Evolutionary conservation across 2,113 vertebrate species (phyloP), one percentile per base, ranked within the genome.

Genomic region (Amazona guildingii): DNA sequence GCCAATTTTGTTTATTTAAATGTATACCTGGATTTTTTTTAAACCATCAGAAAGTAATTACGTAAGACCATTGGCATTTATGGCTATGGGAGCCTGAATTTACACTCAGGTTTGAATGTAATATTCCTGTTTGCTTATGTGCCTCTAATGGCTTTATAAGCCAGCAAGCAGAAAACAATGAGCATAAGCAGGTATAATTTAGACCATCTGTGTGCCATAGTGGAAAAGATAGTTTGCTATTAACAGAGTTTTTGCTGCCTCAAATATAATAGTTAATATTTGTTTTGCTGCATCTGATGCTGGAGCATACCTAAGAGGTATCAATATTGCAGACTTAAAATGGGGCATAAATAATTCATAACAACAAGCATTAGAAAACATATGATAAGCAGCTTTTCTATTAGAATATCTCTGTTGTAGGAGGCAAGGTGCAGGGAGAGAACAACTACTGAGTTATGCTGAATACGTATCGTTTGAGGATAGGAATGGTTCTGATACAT

Each of bases 301-400:
- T 37, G 18, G 27, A 44, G 57, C 69, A 64, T 88, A 88, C 48
- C 77, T 72, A 48, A 94, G 93, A 91, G 78, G 25, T 88, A 90
- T 41, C 4, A 8, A 70, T 95, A 88, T 28, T 92, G 62, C 70
- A 83, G 35, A 33, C 44, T 94, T 89, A 76, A 91, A 93, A 88
- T 72, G 66, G 27, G 35, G 44, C 52, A 68, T 95, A 52, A 94
- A 95, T 94, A 84, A 96, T 90, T 94, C 68, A 95, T 52, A n/a
- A 29, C 83, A 93, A 68, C 55, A 86, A 84, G 57, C 61, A 33
- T 64, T 88, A 95, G 88, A 78, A 92, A 96, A 70, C 29, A 37
- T 63, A 83, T 11, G 46, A 81, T 81, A 82, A 94, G 80, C 33
- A 83, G 44, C 63, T 95, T 93, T 12, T 15, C 57, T 82, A 27